Percentiles rank a stretch among this genome's conserved stretches.
Evolutionary conservation across 2,797 vertebrate species (phyloP).

Genomic region (Tachyglossus aculeatus): DNA sequence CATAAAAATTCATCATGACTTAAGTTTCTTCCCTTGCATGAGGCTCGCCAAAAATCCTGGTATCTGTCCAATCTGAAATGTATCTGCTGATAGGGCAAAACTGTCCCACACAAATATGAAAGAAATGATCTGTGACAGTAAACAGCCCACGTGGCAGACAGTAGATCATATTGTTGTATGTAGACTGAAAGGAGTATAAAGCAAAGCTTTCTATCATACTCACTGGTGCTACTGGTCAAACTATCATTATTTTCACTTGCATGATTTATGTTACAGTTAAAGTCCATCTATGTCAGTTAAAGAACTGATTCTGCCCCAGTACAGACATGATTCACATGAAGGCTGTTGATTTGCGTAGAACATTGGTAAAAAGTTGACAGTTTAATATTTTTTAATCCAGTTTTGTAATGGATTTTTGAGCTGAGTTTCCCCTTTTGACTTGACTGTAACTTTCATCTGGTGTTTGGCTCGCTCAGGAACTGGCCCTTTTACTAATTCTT

Average conservation of each 20-base stretch:
- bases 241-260: not conserved
- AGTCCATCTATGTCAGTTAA: not conserved
- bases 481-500: not conserved
- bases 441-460: not conserved
- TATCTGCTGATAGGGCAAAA: conserved; percentile 44
- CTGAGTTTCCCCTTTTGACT: not conserved
- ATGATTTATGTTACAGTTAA: not conserved
- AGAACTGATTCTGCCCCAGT: not conserved
- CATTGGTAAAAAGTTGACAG: not conserved
- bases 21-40: not conserved
- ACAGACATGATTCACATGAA: not conserved
- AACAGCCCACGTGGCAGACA: conserved; percentile 28
- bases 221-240: not conserved
- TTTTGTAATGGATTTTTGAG: not conserved
- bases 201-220: conserved; percentile 31
- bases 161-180: conserved; percentile 31
- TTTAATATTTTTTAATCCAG: not conserved
- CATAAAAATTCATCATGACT: conserved; percentile 14
- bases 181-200: conserved; percentile 21
- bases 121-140: conserved; percentile 37
- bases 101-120: conserved; percentile 51
- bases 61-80: conserved; percentile 5
- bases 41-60: not conserved
- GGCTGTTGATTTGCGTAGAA: not conserved
- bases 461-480: not conserved